Percentiles rank a stretch among this genome's conserved stretches.
These are phyloP conservation scores for Geococcyx californianus DNA, from an alignment of 2,113 vertebrate genomes.

Conservation along the genomic window DNA sequence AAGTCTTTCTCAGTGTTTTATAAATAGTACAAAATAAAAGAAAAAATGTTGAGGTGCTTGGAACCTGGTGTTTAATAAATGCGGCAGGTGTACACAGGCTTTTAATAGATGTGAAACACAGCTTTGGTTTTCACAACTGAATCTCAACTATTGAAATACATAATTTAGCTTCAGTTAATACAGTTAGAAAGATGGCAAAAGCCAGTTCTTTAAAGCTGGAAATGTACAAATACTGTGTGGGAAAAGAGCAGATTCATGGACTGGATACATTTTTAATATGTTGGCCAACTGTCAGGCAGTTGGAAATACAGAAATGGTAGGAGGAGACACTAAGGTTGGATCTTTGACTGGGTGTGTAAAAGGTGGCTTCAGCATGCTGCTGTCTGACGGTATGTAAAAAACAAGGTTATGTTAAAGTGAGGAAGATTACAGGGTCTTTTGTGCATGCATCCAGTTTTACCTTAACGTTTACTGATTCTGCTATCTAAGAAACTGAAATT, in stretches of 20 bases:
- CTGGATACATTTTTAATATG: not conserved
- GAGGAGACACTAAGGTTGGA: not conserved
- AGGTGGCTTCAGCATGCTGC: not conserved
- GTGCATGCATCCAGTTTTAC: fast-evolving
- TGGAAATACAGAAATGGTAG: not conserved
- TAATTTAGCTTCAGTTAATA: not conserved
- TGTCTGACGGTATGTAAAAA: not conserved
- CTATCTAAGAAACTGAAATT: not conserved
- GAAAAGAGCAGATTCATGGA: not conserved
- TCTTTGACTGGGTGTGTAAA: not conserved
- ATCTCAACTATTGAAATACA: not conserved
- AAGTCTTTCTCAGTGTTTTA: not conserved
- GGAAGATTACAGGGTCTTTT: fast-evolving
- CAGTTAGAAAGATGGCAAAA: not conserved
- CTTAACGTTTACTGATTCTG: not conserved
- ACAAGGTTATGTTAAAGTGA: not conserved
- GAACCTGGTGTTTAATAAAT: not conserved
- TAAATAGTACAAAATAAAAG: not conserved
- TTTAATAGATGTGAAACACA: not conserved
- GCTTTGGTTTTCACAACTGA: not conserved
- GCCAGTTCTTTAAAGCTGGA: not conserved
- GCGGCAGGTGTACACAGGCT: not conserved
- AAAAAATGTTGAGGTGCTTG: not conserved
- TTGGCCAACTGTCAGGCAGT: not conserved
- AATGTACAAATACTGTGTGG: not conserved